A percentile compares a stretch with the other conserved stretches of the same genome.
These are phyloP conservation scores for Carabus problematicus DNA, from an alignment of 2,888 invertebrate genomes.

Conservation along the genomic window DNA sequence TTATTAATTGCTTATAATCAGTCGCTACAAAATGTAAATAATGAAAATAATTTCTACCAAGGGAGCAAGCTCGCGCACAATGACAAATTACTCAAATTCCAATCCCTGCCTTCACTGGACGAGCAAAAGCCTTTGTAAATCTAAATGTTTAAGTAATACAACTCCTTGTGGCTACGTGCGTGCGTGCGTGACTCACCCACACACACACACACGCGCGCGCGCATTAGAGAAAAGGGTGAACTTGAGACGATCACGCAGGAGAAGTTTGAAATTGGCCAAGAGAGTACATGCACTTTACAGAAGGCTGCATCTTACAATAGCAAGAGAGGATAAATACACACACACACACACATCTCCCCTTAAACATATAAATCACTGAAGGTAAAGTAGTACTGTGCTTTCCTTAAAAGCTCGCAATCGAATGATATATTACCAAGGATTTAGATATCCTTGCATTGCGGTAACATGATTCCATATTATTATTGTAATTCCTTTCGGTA, in stretches of 20 bases:
- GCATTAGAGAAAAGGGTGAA: constrained; percentile 18
- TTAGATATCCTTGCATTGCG: too few relatives aligned
- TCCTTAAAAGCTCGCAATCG: too few relatives aligned
- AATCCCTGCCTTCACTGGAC: constrained; percentile 2
- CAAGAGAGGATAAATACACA: too few relatives aligned
- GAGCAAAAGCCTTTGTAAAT: constrained; percentile 32
- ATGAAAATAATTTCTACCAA: constrained; percentile 29
- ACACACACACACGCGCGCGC: not conserved
- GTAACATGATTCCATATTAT: too few relatives aligned
- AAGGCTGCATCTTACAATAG: too few relatives aligned
- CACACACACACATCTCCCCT: too few relatives aligned
- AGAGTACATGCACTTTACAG: not conserved
- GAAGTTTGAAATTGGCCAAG: not conserved
- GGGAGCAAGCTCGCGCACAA: constrained; percentile 12
- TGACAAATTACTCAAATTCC: constrained; percentile 41
- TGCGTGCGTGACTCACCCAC: not conserved
- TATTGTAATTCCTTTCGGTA: too few relatives aligned
- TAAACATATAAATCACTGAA: too few relatives aligned
- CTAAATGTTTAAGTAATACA: constrained; percentile 40
- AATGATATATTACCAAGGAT: too few relatives aligned
- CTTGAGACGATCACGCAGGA: constrained; percentile 8
- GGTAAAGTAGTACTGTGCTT: too few relatives aligned
- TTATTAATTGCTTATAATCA: too few relatives aligned
- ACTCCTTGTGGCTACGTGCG: constrained; percentile 18
- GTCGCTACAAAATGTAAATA: constrained; percentile 23